Evolutionary conservation across 2,113 vertebrate species (phyloP).

Genomic region (Axis porcinus): DNA sequence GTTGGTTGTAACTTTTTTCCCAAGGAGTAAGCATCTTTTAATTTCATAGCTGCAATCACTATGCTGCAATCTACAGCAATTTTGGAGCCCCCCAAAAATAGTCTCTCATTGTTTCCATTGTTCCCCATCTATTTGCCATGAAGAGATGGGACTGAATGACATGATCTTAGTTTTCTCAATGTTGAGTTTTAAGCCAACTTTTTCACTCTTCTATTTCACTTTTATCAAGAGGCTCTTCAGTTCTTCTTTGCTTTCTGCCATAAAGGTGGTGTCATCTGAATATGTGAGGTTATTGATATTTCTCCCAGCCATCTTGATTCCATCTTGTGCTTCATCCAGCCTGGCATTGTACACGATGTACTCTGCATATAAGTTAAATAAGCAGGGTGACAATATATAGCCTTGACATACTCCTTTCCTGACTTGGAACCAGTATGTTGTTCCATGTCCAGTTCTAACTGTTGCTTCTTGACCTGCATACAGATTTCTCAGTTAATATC

Average conservation of each 20-base stretch:
- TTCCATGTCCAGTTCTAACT: background rate
- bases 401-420: background rate
- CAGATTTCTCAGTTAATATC: background rate
- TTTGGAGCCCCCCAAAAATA: background rate
- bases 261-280: background rate
- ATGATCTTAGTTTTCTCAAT: background rate
- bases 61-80: accelerated
- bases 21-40: background rate
- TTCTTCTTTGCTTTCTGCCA: background rate
- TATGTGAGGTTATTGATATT: background rate
- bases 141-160: background rate
- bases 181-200: background rate
- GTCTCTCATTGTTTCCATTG: background rate
- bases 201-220: background rate
- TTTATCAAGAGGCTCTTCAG: background rate
- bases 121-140: background rate
- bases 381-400: background rate
- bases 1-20: background rate
- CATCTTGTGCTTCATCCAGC: background rate
- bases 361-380: background rate
- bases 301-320: background rate
- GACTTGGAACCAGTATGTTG: background rate
- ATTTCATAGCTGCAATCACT: background rate
- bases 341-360: background rate
- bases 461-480: background rate